Conservation (phyloP, 2,113 vertebrate genomes). For the Apteryx mantelli region DNA sequence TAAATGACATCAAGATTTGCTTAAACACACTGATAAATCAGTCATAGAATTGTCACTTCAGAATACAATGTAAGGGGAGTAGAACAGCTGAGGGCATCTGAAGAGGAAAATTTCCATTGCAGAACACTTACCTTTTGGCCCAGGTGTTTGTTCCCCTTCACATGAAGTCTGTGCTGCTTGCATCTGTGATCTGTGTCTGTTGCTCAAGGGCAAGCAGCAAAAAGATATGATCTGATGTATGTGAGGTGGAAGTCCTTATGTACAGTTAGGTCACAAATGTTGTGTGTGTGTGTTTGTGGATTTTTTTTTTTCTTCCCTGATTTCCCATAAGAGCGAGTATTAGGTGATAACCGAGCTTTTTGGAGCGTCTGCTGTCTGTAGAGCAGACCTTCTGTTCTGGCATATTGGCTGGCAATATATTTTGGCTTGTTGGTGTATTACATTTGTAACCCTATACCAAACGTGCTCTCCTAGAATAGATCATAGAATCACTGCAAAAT, state of each 20-base stretch:
- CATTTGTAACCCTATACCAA: conserved; percentile 19
- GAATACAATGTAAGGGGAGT: background rate
- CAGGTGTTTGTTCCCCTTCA: background rate
- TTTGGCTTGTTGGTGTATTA: conserved; percentile 33
- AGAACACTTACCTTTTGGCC: background rate
- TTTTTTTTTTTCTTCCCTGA: background rate
- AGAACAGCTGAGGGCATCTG: background rate
- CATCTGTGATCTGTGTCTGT: background rate
- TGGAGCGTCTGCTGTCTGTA: background rate
- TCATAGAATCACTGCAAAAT: conserved; percentile 41
- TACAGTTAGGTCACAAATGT: background rate
- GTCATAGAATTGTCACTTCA: background rate
- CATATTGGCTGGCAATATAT: background rate
- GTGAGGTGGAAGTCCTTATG: background rate
- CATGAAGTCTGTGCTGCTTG: background rate
- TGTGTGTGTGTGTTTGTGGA: background rate
- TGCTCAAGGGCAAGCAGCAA: background rate
- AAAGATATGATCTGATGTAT: background rate
- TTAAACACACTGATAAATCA: background rate
- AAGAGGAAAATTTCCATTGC: background rate
- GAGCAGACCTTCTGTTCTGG: conserved; percentile 23
- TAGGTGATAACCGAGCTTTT: background rate
- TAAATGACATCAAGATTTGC: background rate
- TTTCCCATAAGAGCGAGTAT: background rate
- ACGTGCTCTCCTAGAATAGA: conserved; percentile 48